Conservation (phyloP, 2,888 invertebrate species). For the Ctenicera cuprea region DNA sequence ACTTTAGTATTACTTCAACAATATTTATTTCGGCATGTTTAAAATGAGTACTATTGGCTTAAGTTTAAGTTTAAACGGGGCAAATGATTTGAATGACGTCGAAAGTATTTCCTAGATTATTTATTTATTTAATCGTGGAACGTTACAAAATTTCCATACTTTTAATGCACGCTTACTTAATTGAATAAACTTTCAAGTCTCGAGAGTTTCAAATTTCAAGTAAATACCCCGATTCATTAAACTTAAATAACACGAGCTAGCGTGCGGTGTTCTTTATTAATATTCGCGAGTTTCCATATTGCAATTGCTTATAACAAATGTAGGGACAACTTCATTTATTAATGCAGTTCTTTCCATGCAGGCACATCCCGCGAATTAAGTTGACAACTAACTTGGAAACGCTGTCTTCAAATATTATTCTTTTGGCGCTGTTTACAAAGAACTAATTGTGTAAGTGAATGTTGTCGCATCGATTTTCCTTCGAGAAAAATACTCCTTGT, state of each 20-base stretch:
- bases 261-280: slow-evolving; percentile 7
- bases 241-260: slow-evolving; percentile 5
- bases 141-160: slow-evolving; percentile 9
- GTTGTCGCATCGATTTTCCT: slow-evolving; percentile 37
- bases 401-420: slow-evolving; percentile 33
- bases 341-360: slow-evolving; percentile 20
- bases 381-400: slow-evolving; percentile 19
- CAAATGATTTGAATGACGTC: too few relatives aligned
- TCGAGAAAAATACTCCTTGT: slow-evolving; percentile 19
- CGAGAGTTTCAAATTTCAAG: slow-evolving; percentile 10
- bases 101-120: too few relatives aligned
- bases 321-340: slow-evolving; percentile 17
- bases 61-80: too few relatives aligned
- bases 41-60: too few relatives aligned
- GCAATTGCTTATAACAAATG: slow-evolving; percentile 13
- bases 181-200: background rate
- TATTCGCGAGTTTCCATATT: background rate
- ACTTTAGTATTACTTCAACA: too few relatives aligned
- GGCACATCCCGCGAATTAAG: background rate
- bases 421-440: slow-evolving; percentile 30
- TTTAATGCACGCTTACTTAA: slow-evolving; percentile 12
- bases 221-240: slow-evolving; percentile 19
- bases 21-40: too few relatives aligned
- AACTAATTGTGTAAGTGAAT: slow-evolving; percentile 39
- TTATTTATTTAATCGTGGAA: too few relatives aligned